Percentiles rank a stretch among this genome's conserved stretches.
phyloP scores from a whole-genome alignment of 2,888 invertebrate species.

The Agrotis exclamationis region DNA sequence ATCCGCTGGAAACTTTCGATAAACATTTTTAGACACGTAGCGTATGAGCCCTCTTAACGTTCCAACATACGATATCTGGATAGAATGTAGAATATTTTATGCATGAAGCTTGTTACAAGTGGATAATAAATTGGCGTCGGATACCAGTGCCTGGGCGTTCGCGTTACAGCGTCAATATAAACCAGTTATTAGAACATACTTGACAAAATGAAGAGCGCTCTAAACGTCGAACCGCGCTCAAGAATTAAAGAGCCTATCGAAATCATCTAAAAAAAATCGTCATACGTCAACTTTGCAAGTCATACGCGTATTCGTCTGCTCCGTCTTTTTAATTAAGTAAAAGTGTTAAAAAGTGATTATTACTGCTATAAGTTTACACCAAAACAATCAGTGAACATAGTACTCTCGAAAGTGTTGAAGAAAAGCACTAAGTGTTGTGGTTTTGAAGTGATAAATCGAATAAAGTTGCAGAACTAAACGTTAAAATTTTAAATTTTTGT shows the following conservation, averaged over 20 bases:
- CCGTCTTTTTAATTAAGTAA: too few relatives aligned
- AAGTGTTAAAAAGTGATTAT: too few relatives aligned
- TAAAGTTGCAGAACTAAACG: too few relatives aligned
- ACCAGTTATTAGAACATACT: conserved; percentile 59
- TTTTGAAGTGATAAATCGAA: too few relatives aligned
- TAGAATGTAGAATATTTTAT: conserved; percentile 48
- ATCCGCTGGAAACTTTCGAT: conserved; percentile 2
- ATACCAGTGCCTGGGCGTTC: conserved; percentile 15
- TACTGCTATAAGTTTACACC: too few relatives aligned
- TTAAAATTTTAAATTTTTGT: too few relatives aligned
- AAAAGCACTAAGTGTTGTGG: too few relatives aligned
- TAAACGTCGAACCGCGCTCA: conserved; percentile 23
- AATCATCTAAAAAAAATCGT: too few relatives aligned
- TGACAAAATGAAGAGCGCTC: conserved; percentile 50
- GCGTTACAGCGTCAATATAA: conserved; percentile 39
- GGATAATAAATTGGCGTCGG: conserved; percentile 44
- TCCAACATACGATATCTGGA: conserved; percentile 29
- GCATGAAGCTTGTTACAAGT: conserved; percentile 38
- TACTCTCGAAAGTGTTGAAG: too few relatives aligned
- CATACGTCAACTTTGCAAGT: too few relatives aligned
- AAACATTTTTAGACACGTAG: conserved; percentile 24
- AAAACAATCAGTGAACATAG: too few relatives aligned
- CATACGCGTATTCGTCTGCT: too few relatives aligned
- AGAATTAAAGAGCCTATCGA: conserved; percentile 20
- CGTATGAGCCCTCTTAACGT: conserved; percentile 17